Conservation (phyloP, 2,797 vertebrate species). For the Buphagus erythrorhynchus region DNA sequence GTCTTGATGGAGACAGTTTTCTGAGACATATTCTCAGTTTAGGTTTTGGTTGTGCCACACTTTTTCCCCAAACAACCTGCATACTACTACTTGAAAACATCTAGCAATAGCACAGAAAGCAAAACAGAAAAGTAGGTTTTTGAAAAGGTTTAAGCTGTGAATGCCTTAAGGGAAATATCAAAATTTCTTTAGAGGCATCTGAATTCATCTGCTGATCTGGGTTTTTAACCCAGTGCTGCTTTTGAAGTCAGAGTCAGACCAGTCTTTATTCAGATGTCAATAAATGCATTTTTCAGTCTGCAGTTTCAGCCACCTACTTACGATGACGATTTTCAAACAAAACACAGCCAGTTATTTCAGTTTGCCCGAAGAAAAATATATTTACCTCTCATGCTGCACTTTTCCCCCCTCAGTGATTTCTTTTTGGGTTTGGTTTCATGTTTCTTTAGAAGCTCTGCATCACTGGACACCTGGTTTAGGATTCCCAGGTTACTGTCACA, state of each 20-base stretch:
- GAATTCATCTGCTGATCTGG: background rate
- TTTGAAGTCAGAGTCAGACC: background rate
- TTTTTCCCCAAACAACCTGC: accelerated
- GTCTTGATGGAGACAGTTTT: background rate
- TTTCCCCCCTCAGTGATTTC: background rate
- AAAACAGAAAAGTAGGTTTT: background rate
- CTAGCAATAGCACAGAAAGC: background rate
- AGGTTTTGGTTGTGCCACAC: background rate
- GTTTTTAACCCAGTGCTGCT: background rate
- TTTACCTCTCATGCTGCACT: conserved; percentile 26
- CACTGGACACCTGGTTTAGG: background rate
- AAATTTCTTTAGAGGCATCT: background rate
- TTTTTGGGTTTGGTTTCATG: background rate
- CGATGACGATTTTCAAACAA: background rate
- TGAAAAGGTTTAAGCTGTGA: background rate
- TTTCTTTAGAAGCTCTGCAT: background rate
- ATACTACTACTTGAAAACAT: background rate
- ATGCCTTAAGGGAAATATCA: background rate
- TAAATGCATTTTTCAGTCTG: background rate
- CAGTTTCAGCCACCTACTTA: background rate
- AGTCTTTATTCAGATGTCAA: background rate
- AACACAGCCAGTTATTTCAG: background rate
- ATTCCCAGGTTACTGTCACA: background rate
- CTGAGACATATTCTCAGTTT: background rate
- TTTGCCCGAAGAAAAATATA: background rate